These are phyloP conservation scores for Gallinago jamesoni DNA, from an alignment of 2,113 vertebrate genomes.

Conservation along the genomic window DNA sequence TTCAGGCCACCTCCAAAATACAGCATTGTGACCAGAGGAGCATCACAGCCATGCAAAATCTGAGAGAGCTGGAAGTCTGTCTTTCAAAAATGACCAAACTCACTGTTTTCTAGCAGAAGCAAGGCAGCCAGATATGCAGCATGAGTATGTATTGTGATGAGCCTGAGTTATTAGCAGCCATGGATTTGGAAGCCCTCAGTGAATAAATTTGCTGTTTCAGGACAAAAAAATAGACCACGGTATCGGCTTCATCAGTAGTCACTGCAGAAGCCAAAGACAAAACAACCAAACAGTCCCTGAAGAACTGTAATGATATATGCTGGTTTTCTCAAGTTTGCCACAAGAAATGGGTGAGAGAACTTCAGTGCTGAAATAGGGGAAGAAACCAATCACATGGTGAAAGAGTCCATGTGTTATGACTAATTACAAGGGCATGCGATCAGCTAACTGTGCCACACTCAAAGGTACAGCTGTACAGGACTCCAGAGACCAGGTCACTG, in stretches of 20 bases:
- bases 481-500: neutral
- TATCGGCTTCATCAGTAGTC: conserved; percentile 34
- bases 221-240: neutral
- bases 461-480: neutral
- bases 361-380: neutral
- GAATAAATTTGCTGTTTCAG: conserved; percentile 56
- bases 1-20: neutral
- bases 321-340: neutral
- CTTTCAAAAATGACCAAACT: neutral
- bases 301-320: neutral
- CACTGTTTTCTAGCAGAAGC: neutral
- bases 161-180: conserved; percentile 39
- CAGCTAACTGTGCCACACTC: neutral
- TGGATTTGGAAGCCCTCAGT: neutral
- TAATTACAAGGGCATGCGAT: neutral
- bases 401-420: neutral
- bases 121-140: neutral
- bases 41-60: neutral
- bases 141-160: conserved; percentile 14
- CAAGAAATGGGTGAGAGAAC: neutral
- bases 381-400: neutral
- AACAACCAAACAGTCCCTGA: neutral
- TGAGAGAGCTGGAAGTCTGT: neutral
- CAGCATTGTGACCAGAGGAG: neutral
- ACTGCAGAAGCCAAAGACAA: neutral